Evolutionary conservation across 2,888 invertebrate species (phyloP), one percentile per base, ranked within the genome.

Genomic region (Cheilosia impressa): DNA sequence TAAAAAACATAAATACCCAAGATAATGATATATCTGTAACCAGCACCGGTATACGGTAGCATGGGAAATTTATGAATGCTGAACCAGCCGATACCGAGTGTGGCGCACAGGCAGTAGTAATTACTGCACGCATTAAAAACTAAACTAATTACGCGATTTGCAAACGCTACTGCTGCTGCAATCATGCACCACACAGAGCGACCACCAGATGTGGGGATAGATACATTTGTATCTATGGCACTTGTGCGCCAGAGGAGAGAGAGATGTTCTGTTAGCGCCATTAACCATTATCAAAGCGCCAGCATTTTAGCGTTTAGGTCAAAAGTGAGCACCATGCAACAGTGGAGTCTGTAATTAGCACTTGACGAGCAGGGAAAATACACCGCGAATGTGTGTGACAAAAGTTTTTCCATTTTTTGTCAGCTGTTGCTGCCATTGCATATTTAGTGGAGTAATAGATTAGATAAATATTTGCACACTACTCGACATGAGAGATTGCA

Each of bases 41-140:
- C 31, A 17, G 31, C 9, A 31, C 17, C 34, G n/a, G 58, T 19
- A 7, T 7, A 3, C 34, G 47, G 38, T 27, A 27, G 58, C 71
- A 66, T 71, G 60, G 58, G 65, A 82, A 78, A 78, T 77, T 82
- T 47, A 65, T 75, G 69, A 77, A 77, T 71, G 22, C 53, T 6
- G 13, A 38, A 53, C 45, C 27, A 15, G 4, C 47, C 65, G 47
- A 65, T 38, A 60, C 9, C 55, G 66, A 83, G 73, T 63, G 63
- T 62, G 72, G 62, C 53, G 57, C 53, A 31, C 45, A 68, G 27
- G 72, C 52, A 47, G 45, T 45, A n/a, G 47, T 81, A 85, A 85
- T 81, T 81, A 81, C 66, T 65, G 34, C 65, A 85, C 81, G 81
- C 81, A 85, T 84, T 80, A 58, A 69, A 79, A 82, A 80, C 65